These are phyloP conservation scores for Danio tinwini DNA, from an alignment of 2,797 vertebrate species.

Conservation along the genomic window DNA sequence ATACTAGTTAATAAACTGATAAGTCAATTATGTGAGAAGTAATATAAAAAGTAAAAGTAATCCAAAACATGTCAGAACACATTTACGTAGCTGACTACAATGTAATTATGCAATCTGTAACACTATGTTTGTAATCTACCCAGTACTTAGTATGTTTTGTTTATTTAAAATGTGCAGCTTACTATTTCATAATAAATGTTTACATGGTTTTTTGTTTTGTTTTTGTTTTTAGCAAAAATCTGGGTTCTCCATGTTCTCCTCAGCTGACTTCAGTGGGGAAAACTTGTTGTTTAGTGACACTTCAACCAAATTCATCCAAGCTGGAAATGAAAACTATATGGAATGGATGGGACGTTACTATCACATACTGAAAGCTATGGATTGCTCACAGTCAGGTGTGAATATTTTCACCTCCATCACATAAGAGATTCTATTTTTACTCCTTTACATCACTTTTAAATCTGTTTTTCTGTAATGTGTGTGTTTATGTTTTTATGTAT, in stretches of 20 bases:
- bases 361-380: slow-evolving; percentile 81
- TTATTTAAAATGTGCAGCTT: not conserved
- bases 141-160: no score
- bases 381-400: slow-evolving; percentile 74
- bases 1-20: no score
- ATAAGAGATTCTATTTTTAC: not conserved
- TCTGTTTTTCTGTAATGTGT: not conserved
- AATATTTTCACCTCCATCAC: not conserved
- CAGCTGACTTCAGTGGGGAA: slow-evolving; percentile 70
- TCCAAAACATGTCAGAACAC: no score
- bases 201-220: slow-evolving; percentile 25
- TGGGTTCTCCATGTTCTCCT: slow-evolving; percentile 87
- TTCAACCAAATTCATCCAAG: slow-evolving; percentile 73
- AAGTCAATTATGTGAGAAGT: no score
- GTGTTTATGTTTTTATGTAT: slow-evolving; percentile 26
- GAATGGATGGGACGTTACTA: slow-evolving; percentile 88
- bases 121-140: no score
- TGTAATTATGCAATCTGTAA: no score
- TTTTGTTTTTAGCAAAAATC: slow-evolving; percentile 71
- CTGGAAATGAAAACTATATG: slow-evolving; percentile 77
- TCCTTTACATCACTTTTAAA: not conserved
- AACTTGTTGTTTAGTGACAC: slow-evolving; percentile 87
- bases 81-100: no score
- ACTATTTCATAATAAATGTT: not conserved
- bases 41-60: no score